phyloP scores from a whole-genome alignment of 2,888 invertebrate species.

The Synanthedon vespiformis region DNA sequence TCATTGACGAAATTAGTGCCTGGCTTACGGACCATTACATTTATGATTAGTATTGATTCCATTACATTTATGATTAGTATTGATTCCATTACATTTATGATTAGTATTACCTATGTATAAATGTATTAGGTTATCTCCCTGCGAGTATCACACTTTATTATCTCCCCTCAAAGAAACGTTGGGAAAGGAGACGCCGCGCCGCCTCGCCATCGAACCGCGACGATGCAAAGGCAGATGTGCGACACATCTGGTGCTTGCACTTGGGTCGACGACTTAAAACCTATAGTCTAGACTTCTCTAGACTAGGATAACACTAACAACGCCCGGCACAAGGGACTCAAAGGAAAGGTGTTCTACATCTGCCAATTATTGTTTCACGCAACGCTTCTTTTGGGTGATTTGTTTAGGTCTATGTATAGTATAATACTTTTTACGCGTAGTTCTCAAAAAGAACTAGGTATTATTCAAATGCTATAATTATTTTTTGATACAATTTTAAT shows the following conservation, averaged over 20 bases:
- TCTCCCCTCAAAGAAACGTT: background rate
- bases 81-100: too few species aligned
- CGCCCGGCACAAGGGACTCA: background rate
- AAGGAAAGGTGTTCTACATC: background rate
- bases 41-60: too few species aligned
- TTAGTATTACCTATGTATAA: too few species aligned
- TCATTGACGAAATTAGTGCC: too few species aligned
- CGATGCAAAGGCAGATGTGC: slow-evolving; percentile 15
- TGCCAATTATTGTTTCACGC: background rate
- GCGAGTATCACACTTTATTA: background rate
- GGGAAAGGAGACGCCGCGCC: slow-evolving; percentile 3
- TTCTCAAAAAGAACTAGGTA: too few species aligned
- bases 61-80: too few species aligned
- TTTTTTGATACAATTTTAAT: too few species aligned
- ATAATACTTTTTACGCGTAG: too few species aligned
- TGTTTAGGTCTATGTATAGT: too few species aligned
- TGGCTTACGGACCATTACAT: too few species aligned
- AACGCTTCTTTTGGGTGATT: background rate
- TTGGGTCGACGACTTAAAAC: background rate
- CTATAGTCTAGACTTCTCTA: background rate
- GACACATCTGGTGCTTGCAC: slow-evolving; percentile 18
- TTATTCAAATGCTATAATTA: too few species aligned
- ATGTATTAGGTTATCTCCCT: slow-evolving; percentile 1
- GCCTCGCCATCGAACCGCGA: slow-evolving; percentile 3
- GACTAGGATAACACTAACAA: background rate